These are phyloP conservation scores for Polylopha cassiicola DNA, from an alignment of 2,888 invertebrate species.

Conservation along the genomic window DNA sequence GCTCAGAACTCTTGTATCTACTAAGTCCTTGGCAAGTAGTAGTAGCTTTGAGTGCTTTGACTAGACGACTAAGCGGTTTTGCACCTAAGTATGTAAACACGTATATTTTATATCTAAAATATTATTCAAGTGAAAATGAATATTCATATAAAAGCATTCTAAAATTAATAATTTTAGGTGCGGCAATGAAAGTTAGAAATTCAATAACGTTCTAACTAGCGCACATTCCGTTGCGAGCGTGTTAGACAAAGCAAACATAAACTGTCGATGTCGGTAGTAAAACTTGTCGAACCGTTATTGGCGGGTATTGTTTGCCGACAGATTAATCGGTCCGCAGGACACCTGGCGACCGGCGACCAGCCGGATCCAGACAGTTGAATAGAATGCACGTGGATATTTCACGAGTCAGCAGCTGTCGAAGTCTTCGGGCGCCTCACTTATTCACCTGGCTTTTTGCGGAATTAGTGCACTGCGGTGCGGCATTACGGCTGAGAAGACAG, in stretches of 20 bases:
- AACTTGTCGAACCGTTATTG: constrained; percentile 29
- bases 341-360: constrained; percentile 32
- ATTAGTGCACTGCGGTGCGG: constrained; percentile 32
- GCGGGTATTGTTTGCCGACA: constrained; percentile 50
- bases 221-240: no score
- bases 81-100: no score
- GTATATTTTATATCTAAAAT: no score
- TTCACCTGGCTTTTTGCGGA: constrained; percentile 44
- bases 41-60: no score
- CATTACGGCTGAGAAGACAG: constrained; percentile 13
- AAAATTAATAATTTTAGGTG: no score
- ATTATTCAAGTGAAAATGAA: no score
- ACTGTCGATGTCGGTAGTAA: constrained; percentile 17
- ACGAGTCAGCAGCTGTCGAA: constrained; percentile 26
- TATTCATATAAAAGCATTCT: no score
- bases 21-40: no score
- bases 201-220: no score
- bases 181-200: no score
- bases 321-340: constrained; percentile 47
- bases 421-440: constrained; percentile 34
- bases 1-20: constrained; percentile 5
- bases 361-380: constrained; percentile 2
- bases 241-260: constrained; percentile 15
- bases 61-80: no score
- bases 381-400: constrained; percentile 35